A percentile compares a stretch with the other conserved stretches of the same genome.
Conservation (phyloP, 37 sponge, comb jelly and placozoan species). For the Geodia barretti region DNA sequence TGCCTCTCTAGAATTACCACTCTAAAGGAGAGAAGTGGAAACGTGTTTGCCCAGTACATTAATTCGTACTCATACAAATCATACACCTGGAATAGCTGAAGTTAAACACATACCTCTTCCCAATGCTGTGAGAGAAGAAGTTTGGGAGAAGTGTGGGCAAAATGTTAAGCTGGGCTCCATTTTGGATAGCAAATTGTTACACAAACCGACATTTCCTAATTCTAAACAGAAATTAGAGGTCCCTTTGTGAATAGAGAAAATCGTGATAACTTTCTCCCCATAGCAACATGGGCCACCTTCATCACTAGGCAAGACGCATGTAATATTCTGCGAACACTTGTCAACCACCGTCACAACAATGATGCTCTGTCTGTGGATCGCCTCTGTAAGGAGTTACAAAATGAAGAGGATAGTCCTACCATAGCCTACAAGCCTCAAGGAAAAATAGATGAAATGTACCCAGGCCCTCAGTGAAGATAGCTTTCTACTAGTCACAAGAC, state of each 20-base stretch:
- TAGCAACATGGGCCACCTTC: slow-evolving; percentile 7
- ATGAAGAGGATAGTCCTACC: background rate
- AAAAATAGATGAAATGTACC: background rate
- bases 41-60: background rate
- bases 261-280: background rate
- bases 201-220: background rate
- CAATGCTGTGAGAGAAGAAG: background rate
- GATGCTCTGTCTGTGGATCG: slow-evolving; percentile 25
- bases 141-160: background rate
- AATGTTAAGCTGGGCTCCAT: slow-evolving; percentile 7
- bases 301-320: slow-evolving; percentile 23
- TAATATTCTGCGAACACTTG: slow-evolving; percentile 3
- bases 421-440: slow-evolving; percentile 32
- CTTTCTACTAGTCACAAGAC: slow-evolving; percentile 26
- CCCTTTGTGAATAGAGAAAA: background rate
- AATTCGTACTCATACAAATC: slow-evolving; percentile 25
- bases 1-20: background rate
- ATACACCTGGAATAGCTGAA: slow-evolving; percentile 20
- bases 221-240: background rate
- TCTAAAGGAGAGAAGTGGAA: background rate
- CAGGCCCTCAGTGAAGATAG: background rate
- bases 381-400: slow-evolving; percentile 8
- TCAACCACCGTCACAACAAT: slow-evolving; percentile 21
- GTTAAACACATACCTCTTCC: slow-evolving; percentile 15
- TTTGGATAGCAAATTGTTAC: background rate